phyloP scores from a whole-genome alignment of 2,888 invertebrate species.

The Cancer borealis region DNA sequence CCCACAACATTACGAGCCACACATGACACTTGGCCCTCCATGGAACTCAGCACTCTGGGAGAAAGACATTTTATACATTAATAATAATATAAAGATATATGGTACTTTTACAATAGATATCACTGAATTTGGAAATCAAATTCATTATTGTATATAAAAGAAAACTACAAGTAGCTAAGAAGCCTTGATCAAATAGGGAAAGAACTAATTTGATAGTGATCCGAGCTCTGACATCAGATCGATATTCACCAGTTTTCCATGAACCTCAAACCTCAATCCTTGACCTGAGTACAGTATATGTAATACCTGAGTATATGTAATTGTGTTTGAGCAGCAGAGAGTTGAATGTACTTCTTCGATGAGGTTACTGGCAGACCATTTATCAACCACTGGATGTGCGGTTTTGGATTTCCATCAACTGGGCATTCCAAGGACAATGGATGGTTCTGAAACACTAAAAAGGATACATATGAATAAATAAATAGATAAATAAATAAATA shows the following conservation, averaged over 20 bases:
- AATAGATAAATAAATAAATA: not conserved
- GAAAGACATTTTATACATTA: not conserved
- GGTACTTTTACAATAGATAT: not conserved
- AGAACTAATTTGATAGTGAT: too few species aligned
- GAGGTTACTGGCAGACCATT: slow-evolving; percentile 47
- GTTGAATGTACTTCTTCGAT: slow-evolving; percentile 59
- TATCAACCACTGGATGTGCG: slow-evolving; percentile 78
- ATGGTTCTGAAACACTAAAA: slow-evolving; percentile 70
- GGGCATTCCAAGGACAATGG: slow-evolving; percentile 80
- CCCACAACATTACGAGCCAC: slow-evolving; percentile 63
- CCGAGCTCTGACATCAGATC: too few species aligned
- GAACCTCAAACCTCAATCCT: too few species aligned
- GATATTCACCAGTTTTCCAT: too few species aligned
- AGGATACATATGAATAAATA: not conserved
- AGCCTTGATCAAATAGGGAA: not conserved
- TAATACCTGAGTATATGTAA: slow-evolving; percentile 69
- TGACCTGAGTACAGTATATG: not conserved
- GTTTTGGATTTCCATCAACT: slow-evolving; percentile 79
- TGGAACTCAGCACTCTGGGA: slow-evolving; percentile 60
- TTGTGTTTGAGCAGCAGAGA: slow-evolving; percentile 57
- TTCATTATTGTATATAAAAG: not conserved
- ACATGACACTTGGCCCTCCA: slow-evolving; percentile 58
- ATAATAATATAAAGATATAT: not conserved
- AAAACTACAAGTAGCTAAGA: not conserved
- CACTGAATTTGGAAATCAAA: not conserved